phyloP scores from a whole-genome alignment of 2,888 invertebrate genomes.

The Antheraea yamamai region DNA sequence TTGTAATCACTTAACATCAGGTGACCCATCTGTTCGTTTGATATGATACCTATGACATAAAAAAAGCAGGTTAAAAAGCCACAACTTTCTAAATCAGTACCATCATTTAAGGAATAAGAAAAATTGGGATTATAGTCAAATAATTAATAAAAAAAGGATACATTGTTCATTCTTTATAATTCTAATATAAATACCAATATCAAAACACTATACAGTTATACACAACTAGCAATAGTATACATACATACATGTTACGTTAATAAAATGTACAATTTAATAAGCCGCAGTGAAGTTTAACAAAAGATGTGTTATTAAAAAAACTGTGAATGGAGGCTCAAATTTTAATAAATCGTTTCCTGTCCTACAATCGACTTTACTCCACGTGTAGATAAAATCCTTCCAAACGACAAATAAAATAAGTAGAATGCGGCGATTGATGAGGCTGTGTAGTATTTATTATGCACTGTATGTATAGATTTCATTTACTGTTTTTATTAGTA shows the following conservation, averaged over 20 bases:
- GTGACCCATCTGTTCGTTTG: no score
- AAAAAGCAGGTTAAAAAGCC: not conserved
- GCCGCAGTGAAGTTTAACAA: constrained; percentile 42
- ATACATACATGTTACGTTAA: constrained; percentile 38
- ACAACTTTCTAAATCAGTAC: not conserved
- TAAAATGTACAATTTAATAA: constrained; percentile 39
- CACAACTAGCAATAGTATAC: constrained; percentile 14
- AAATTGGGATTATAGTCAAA: not conserved
- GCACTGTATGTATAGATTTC: not conserved
- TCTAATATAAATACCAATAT: not conserved
- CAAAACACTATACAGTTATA: constrained; percentile 20
- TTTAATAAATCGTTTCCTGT: constrained; percentile 76
- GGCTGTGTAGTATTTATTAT: constrained; percentile 3
- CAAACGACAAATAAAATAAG: constrained; percentile 18
- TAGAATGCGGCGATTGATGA: not conserved
- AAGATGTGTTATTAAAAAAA: constrained; percentile 45
- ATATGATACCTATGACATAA: no score
- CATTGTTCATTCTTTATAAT: not conserved
- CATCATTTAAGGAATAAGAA: not conserved
- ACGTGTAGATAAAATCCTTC: constrained; percentile 28
- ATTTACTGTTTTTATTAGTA: not conserved
- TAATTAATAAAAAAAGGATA: not conserved
- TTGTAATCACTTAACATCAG: no score
- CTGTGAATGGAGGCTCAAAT: constrained; percentile 63
- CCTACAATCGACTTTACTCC: constrained; percentile 55